These are phyloP conservation scores for Drosophila birchii DNA, from an alignment of 2,888 invertebrate species.

Conservation along the genomic window DNA sequence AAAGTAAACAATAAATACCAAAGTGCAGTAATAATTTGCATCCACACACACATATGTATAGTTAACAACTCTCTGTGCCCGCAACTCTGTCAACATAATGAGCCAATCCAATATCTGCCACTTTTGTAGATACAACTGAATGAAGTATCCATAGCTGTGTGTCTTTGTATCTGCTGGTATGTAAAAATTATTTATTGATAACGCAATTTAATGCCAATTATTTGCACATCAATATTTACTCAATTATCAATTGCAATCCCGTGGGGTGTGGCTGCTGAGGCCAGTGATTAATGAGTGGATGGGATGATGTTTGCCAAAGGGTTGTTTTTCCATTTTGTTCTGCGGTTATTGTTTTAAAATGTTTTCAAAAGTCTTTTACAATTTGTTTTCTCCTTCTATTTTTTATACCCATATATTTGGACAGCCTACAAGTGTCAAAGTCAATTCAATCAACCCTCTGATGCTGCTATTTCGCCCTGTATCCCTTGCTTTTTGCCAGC, in stretches of 20 bases:
- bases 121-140: slow-evolving; percentile 28
- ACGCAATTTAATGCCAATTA: slow-evolving; percentile 83
- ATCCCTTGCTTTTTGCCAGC: slow-evolving; percentile 9
- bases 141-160: slow-evolving; percentile 34
- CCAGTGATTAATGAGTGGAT: slow-evolving; percentile 58
- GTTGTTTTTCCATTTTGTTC: slow-evolving; percentile 15
- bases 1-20: slow-evolving; percentile 36
- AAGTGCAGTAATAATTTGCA: slow-evolving; percentile 45
- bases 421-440: slow-evolving; percentile 40
- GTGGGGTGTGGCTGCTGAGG: slow-evolving; percentile 42
- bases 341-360: slow-evolving; percentile 56
- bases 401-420: slow-evolving; percentile 2
- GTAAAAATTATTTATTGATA: slow-evolving; percentile 82
- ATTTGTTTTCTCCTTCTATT: slow-evolving; percentile 23
- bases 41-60: slow-evolving; percentile 14
- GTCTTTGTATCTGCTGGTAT: slow-evolving; percentile 60
- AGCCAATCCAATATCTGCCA: slow-evolving; percentile 55
- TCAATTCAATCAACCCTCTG: slow-evolving; percentile 43
- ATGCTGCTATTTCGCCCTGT: neutral
- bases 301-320: neutral
- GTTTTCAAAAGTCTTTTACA: slow-evolving; percentile 57
- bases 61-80: slow-evolving; percentile 26
- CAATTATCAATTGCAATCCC: slow-evolving; percentile 71
- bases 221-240: slow-evolving; percentile 80
- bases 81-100: slow-evolving; percentile 71